Conservation (phyloP, 2,888 invertebrate genomes). For the Troglohyphantes excavatus region DNA sequence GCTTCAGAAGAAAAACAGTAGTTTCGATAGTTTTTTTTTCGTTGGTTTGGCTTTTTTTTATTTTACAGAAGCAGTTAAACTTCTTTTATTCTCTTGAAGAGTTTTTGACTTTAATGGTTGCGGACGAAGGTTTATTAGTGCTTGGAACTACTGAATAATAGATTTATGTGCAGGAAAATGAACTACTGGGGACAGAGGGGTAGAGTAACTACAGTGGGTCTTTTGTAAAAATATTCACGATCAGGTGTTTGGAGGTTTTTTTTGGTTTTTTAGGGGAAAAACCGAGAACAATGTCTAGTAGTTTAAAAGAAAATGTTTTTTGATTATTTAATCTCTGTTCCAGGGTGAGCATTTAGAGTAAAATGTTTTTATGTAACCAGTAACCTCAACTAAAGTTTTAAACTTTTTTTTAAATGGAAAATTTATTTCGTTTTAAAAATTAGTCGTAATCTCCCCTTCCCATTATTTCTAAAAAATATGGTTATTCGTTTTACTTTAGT, state of each 20-base stretch:
- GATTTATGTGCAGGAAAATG: constrained; percentile 6
- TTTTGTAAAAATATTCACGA: constrained; percentile 19
- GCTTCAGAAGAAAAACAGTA: background rate
- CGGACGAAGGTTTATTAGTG: constrained; percentile 31
- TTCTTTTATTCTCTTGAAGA: constrained; percentile 16
- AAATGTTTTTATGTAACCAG: no score
- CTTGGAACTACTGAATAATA: constrained; percentile 44
- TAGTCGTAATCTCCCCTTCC: no score
- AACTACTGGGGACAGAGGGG: constrained; percentile 17
- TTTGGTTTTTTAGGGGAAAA: background rate
- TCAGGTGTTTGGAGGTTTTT: background rate
- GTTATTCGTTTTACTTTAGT: no score
- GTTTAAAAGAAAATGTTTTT: background rate
- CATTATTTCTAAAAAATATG: no score
- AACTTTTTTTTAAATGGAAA: no score
- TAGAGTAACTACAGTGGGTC: background rate
- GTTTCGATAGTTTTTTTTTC: constrained; percentile 7
- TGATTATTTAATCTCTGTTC: no score
- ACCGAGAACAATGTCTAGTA: background rate
- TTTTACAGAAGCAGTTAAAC: constrained; percentile 29
- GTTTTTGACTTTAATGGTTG: constrained; percentile 32
- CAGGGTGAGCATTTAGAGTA: no score
- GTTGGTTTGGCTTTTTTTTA: constrained; percentile 20
- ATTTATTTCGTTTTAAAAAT: no score
- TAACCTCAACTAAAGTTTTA: no score